Evolutionary conservation across 1,140 invertebrate species (phyloP), one percentile per base, ranked within the genome.

Genomic region (Pseudobourletiella spinata): DNA sequence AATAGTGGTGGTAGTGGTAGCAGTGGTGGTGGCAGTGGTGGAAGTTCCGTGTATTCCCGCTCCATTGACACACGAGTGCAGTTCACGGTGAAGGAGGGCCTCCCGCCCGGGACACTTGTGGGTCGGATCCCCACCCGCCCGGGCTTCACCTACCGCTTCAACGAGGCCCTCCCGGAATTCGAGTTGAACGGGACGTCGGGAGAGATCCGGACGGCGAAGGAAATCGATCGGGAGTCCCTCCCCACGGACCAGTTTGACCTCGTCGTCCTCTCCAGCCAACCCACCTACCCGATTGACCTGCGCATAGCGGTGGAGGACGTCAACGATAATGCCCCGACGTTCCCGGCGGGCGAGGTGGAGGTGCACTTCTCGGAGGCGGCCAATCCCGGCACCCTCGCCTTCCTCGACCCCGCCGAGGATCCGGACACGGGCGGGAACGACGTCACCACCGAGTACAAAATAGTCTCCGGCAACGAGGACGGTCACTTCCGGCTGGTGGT

Each of bases 241-340:
- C 71, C 74, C 24, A 85, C 80, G 64, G 88, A 92, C 70, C 80
- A 87, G 26, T 93, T 91, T 74, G 90, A 93, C 71, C 79, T 94
- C 55, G 90, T 95, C 18, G 86, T 94, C 2, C 77, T 94, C 18
- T 93, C 89, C 11, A 92, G 88, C 72, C 89, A 92, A 72, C 90
- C 91, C 2, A 94, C 90, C 0, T 94, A 94, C 75, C 91, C 91
- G 0, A 90, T 95, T 57, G 91, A 94, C 75, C 90, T 95, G 14
- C 79, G 89, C 61, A 89, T 95, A 61, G 76, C 85, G 15, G 87
- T 95, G 1, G 74, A 85, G 0, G 91, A 95, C 74, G 81, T 92
- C 20, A 95, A 95, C 74, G 91, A 95, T 75, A 91, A 95, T 76
- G 80, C 85, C 25, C 90, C 91, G 0, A 84, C 86, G 74, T 93